Percentiles rank a stretch among this genome's conserved stretches.
Evolutionary conservation across 1,140 invertebrate species (phyloP).

Genomic region (Macrobrachium rosenbergii): DNA sequence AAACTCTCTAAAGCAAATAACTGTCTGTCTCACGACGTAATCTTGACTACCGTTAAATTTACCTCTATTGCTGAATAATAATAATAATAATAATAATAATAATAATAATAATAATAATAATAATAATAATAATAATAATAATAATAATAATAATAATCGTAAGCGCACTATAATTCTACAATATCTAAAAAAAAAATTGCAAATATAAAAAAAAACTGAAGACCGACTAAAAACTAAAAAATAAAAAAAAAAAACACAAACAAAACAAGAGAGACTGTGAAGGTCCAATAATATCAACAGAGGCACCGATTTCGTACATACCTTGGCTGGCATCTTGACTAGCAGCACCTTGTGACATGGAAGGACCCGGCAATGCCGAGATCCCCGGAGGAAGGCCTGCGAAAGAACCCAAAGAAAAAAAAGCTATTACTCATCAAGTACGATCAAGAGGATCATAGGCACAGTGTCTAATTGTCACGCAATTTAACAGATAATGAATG

Average conservation of each 20-base stretch:
- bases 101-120: too few species aligned
- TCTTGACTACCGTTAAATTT: too few species aligned
- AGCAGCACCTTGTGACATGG: slow-evolving; percentile 61
- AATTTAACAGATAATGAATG: too few species aligned
- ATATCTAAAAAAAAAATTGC: background rate
- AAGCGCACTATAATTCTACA: too few species aligned
- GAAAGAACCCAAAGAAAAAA: background rate
- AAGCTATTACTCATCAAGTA: background rate
- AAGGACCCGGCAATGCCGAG: slow-evolving; percentile 65
- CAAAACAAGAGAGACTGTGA: slow-evolving; percentile 1
- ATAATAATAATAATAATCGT: too few species aligned
- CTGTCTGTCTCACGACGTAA: too few species aligned
- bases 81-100: too few species aligned
- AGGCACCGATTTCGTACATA: slow-evolving; percentile 52
- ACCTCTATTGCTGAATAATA: too few species aligned
- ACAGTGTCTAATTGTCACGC: too few species aligned
- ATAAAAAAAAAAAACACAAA: background rate
- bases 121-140: too few species aligned
- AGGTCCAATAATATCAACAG: background rate
- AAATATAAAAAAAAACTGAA: background rate
- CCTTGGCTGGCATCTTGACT: slow-evolving; percentile 65
- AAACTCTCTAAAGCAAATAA: too few species aligned
- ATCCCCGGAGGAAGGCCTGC: slow-evolving; percentile 64
- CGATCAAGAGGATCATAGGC: background rate
- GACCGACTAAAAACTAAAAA: background rate